Percentiles rank a stretch among this genome's conserved stretches.
These are phyloP conservation scores for Furnarius figulus DNA, from an alignment of 2,113 vertebrate genomes.

Conservation along the genomic window DNA sequence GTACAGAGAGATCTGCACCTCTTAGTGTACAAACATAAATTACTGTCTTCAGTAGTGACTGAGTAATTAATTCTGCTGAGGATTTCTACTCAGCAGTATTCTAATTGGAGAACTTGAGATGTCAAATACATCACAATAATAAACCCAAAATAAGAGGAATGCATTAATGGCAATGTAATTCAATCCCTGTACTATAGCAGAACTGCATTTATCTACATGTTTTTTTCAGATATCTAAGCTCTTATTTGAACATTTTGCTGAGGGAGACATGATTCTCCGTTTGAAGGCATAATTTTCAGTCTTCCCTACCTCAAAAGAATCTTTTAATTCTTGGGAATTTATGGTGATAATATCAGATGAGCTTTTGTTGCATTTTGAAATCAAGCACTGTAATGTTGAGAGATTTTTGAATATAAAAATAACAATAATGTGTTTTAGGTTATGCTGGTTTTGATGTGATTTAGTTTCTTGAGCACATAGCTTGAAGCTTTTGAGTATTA, in stretches of 20 bases:
- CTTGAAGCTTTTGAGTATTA: neutral
- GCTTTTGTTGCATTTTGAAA: neutral
- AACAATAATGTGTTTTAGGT: neutral
- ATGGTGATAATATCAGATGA: neutral
- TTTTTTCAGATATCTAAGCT: neutral
- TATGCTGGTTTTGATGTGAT: neutral
- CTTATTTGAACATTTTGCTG: neutral
- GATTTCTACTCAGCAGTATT: neutral
- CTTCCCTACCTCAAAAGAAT: neutral
- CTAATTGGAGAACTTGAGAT: neutral
- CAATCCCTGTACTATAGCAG: neutral
- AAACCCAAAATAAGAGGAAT: neutral
- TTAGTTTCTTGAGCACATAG: neutral
- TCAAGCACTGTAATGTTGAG: neutral
- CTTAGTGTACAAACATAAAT: neutral
- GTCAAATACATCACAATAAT: neutral
- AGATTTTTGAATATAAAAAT: neutral
- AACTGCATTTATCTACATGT: fast-evolving
- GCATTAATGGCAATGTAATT: neutral
- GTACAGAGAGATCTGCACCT: neutral
- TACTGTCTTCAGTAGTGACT: neutral
- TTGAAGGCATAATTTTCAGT: neutral
- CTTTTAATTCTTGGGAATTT: neutral
- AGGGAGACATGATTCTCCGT: neutral
- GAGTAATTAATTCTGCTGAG: neutral